Base-by-base conservation (phyloP, 2,797 vertebrate species). In the Neostethus bicornis region DNA sequence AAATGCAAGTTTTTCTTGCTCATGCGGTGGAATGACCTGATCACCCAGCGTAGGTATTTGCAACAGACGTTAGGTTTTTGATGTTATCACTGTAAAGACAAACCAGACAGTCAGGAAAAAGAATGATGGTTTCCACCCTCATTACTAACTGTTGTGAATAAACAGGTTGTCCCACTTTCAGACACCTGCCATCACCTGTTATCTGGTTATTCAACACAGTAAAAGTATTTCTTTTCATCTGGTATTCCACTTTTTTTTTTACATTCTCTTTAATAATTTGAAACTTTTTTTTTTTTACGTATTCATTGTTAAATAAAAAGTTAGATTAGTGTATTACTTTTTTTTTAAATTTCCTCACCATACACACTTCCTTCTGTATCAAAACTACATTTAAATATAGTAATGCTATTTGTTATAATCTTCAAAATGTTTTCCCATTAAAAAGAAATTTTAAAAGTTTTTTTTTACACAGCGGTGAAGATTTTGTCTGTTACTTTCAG, bases 151-250 rank as follows among this genome's bases (percentile, higher is more conserved):
- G 71, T 64, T 35, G 38, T 1, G 0, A 51, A 17, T 55, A 51
- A 88, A 87, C 88, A 79, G 82, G 83, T 89, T 78, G 55, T 16
- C 39, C 80, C 25, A 66, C 80, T 82, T 80, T 63, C 13, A 42
- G 70, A 61, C 69, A 47, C 64, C 47, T 58, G 45, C 13, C 8
- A n/a, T 56, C 19, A 32, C 47, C 32, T 61, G 39, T 25, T 42
- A 7, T 60, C 47, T 32, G 61, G 39, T 25, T 42, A 7, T 60
- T 35, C 17, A 38, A 3, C 1, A 5, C 16, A 23, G 39, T 32
- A 29, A 71, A 66, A 59, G 19, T 32, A 16, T 61, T 50, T n/a
- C 4, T 43, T 24, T 57, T 71, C 6, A n/a, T n/a, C n/a, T n/a
- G n/a, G n/a, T 25, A 26, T 7, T 1, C 26, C 25, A 25, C 43